Evolutionary conservation across 2,797 vertebrate species (phyloP).

Genomic region (Nannoperca australis): DNA sequence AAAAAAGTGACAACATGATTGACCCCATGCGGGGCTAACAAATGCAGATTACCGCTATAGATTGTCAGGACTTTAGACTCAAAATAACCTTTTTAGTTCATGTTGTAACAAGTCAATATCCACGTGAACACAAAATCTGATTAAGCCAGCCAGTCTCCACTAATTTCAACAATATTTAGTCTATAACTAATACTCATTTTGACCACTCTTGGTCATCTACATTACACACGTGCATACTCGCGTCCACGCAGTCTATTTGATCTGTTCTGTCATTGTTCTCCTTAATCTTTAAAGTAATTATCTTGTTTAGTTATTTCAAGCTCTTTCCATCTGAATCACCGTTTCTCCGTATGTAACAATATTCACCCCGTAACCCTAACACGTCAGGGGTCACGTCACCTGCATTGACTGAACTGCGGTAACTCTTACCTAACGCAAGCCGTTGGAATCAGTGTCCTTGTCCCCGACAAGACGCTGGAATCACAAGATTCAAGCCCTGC

Average conservation of each 20-base stretch:
- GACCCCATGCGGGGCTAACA: neutral
- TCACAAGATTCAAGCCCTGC: neutral
- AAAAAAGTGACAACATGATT: neutral
- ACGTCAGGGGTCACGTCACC: neutral
- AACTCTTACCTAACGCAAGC: neutral
- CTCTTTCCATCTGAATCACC: too few species aligned
- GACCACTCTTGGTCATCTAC: neutral
- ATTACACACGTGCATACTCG: neutral
- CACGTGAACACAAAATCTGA: neutral
- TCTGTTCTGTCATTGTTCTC: neutral
- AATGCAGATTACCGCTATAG: neutral
- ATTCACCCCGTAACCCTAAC: too few species aligned
- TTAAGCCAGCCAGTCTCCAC: too few species aligned
- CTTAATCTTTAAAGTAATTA: neutral
- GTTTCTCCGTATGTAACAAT: neutral
- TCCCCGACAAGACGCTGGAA: slow-evolving; percentile 3
- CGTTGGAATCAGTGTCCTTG: slow-evolving; percentile 19
- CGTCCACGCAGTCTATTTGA: neutral
- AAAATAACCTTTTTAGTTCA: neutral
- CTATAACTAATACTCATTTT: neutral
- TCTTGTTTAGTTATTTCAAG: neutral
- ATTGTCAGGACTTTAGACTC: neutral
- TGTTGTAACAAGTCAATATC: neutral
- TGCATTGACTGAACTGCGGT: slow-evolving; percentile 21
- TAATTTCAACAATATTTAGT: neutral